Percentiles rank a stretch among this genome's conserved stretches.
Evolutionary conservation across 2,888 invertebrate species (phyloP).

Genomic region (Drosophila cognata): DNA sequence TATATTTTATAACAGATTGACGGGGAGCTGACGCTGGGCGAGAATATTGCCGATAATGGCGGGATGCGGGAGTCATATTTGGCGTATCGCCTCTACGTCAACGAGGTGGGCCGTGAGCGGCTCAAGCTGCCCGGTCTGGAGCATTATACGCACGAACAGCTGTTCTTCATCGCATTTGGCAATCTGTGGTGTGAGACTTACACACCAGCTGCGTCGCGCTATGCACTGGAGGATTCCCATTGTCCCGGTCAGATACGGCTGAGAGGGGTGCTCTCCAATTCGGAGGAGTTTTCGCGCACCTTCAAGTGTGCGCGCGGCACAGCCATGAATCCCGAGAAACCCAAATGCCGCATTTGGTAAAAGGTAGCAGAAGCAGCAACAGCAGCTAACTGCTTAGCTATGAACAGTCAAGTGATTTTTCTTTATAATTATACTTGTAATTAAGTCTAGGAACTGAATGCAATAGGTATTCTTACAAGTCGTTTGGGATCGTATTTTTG

Average conservation of each 20-base stretch:
- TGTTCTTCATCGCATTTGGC: conserved; percentile 92
- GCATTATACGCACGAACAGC: conserved; percentile 89
- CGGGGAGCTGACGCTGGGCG: conserved; percentile 91
- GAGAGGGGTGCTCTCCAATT: conserved; percentile 90
- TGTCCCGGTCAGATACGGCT: conserved; percentile 90
- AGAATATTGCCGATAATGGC: conserved; percentile 94
- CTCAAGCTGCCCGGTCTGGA: conserved; percentile 90
- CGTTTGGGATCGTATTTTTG: conserved; percentile 41
- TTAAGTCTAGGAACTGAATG: conserved; percentile 20
- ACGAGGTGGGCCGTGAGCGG: conserved; percentile 87
- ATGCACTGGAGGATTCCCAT: conserved; percentile 90
- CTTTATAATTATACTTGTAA: conserved; percentile 36
- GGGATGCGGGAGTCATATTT: conserved; percentile 90
- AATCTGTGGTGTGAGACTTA: conserved; percentile 95
- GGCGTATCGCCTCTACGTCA: conserved; percentile 88
- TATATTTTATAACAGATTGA: conserved; percentile 87
- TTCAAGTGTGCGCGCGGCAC: conserved; percentile 87
- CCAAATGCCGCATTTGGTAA: conserved; percentile 87
- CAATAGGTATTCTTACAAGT: conserved; percentile 37
- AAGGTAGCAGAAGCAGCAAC: not conserved
- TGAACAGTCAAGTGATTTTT: conserved; percentile 67
- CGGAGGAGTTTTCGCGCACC: conserved; percentile 89
- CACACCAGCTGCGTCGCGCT: conserved; percentile 87
- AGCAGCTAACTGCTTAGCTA: conserved; percentile 1
- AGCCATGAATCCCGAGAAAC: conserved; percentile 86